Conservation (phyloP, 2,888 invertebrate genomes). For the Cryptocheilus praepositus region DNA sequence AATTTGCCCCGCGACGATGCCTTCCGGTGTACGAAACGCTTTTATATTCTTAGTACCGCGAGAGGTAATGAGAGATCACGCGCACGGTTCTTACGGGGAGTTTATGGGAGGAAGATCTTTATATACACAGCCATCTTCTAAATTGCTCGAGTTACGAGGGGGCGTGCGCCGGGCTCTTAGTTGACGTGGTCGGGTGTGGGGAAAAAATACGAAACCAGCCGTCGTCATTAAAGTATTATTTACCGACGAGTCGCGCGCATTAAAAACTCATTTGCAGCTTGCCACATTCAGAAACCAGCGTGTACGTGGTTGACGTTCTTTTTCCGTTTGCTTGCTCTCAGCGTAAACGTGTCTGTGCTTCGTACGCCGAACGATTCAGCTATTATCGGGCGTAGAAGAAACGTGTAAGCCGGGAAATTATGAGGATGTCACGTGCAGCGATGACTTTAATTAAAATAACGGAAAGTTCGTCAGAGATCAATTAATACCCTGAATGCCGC, state of each 20-base stretch:
- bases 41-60: no score
- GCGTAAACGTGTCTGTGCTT: neutral
- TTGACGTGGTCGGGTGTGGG: neutral
- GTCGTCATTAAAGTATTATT: conserved; percentile 28
- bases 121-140: no score
- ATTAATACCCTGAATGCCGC: no score
- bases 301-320: neutral
- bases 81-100: no score
- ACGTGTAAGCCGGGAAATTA: conserved; percentile 19
- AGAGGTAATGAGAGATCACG: no score
- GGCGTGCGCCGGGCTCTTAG: no score
- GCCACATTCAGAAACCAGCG: conserved; percentile 26
- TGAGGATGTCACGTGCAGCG: conserved; percentile 30
- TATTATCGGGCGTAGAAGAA: conserved; percentile 1
- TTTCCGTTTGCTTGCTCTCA: neutral
- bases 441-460: conserved; percentile 42
- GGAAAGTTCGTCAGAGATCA: conserved; percentile 23
- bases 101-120: no score
- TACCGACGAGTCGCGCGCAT: conserved; percentile 19
- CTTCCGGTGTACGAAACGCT: no score
- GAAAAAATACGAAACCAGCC: conserved; percentile 8
- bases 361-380: conserved; percentile 20
- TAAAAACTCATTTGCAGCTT: conserved; percentile 33
- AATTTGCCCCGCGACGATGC: no score
- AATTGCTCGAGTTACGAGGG: no score